Percentiles rank a stretch among this genome's conserved stretches.
phyloP scores from a whole-genome alignment of 2,797 vertebrate genomes.

The Sus cebifrons region DNA sequence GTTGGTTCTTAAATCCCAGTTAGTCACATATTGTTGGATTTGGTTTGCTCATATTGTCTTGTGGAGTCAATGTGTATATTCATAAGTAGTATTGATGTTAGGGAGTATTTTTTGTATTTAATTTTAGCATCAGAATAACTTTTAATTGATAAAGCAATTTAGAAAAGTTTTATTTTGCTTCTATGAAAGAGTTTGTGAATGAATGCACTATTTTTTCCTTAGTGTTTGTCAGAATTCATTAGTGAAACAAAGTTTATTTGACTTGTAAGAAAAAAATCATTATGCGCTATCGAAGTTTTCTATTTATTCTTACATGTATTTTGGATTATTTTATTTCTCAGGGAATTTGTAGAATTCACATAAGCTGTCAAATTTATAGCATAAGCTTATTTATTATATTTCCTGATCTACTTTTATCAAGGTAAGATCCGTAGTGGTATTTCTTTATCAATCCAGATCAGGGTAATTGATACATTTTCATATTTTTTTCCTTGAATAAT shows the following conservation, averaged over 20 bases:
- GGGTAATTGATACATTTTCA: neutral
- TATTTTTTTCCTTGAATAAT: neutral
- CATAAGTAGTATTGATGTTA: neutral
- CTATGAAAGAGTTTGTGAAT: neutral
- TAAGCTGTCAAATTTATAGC: constrained; percentile 18
- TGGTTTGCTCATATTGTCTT: neutral
- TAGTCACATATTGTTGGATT: neutral
- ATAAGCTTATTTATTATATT: neutral
- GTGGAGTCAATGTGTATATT: neutral
- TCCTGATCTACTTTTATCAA: neutral
- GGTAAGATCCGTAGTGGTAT: neutral
- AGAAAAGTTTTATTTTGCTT: neutral
- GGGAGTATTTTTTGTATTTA: neutral
- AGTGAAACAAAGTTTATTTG: neutral
- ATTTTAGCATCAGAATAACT: neutral
- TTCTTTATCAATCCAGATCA: constrained; percentile 13
- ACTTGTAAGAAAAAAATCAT: neutral
- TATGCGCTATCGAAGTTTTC: neutral
- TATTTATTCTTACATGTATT: neutral
- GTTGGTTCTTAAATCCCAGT: neutral
- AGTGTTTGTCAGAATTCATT: neutral
- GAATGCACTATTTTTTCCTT: neutral
- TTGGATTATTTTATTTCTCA: neutral
- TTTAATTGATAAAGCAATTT: neutral
- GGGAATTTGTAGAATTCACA: neutral